A percentile compares a stretch with the other conserved stretches of the same genome.
These are phyloP conservation scores for Drosophila tsacasi DNA, from an alignment of 1,140 invertebrate species.

Conservation along the genomic window DNA sequence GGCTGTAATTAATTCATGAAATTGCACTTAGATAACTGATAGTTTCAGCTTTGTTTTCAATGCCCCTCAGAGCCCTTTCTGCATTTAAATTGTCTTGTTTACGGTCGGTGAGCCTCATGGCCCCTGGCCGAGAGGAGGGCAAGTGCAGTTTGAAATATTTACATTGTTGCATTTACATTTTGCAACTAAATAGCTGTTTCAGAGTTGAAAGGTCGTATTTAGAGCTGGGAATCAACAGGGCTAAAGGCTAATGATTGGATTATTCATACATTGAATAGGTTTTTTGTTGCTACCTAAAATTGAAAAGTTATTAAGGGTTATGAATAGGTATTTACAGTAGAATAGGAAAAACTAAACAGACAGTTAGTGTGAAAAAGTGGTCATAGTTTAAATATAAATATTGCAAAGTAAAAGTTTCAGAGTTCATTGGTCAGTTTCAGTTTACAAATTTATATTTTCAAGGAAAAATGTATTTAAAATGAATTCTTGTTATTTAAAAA, in stretches of 20 bases:
- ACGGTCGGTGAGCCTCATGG: not conserved
- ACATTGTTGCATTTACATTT: constrained; percentile 1
- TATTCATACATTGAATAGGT: not conserved
- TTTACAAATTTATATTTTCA: not conserved
- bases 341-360: not conserved
- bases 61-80: not conserved
- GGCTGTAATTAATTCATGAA: constrained; percentile 34
- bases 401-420: not conserved
- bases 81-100: constrained; percentile 7
- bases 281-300: not conserved
- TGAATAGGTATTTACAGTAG: not conserved
- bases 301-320: not conserved
- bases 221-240: not conserved
- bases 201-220: not conserved
- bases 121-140: not conserved
- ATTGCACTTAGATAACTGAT: constrained; percentile 33
- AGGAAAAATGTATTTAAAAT: not conserved
- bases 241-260: not conserved
- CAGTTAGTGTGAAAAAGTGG: not conserved
- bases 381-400: not conserved
- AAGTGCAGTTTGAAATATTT: not conserved
- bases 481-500: not conserved
- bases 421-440: not conserved
- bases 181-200: not conserved
- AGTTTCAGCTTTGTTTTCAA: constrained; percentile 22